These are phyloP conservation scores for Ophion ellenae DNA, from an alignment of 2,888 invertebrate species.

Conservation along the genomic window DNA sequence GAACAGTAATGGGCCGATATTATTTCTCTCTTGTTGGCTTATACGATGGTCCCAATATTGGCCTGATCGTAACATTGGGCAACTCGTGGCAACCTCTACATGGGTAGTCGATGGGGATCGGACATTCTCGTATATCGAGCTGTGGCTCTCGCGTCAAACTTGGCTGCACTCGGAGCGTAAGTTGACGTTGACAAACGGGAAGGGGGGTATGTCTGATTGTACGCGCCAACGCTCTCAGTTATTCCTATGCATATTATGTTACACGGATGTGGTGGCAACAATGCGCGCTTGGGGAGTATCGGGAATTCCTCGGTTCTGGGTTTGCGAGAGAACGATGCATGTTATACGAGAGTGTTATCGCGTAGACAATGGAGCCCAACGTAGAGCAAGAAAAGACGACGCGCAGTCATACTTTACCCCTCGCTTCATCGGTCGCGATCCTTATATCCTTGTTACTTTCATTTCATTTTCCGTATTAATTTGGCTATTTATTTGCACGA, in stretches of 20 bases:
- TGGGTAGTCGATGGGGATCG: conserved; percentile 40
- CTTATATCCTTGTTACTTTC: too few species aligned
- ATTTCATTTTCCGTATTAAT: too few species aligned
- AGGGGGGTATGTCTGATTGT: conserved; percentile 50
- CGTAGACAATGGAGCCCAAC: conserved; percentile 1
- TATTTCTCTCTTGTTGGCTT: too few species aligned
- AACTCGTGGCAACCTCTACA: too few species aligned
- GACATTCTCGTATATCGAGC: conserved; percentile 12
- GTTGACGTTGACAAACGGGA: conserved; percentile 58
- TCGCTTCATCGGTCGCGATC: too few species aligned
- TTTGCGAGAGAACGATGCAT: conserved; percentile 13
- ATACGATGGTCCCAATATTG: too few species aligned
- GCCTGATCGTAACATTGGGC: too few species aligned
- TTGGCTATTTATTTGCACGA: too few species aligned
- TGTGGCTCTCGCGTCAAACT: conserved; percentile 41
- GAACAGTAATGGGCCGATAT: too few species aligned
- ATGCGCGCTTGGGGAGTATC: neutral
- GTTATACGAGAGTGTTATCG: conserved; percentile 18
- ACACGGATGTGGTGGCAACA: neutral
- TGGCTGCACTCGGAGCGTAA: conserved; percentile 31
- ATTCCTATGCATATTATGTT: neutral
- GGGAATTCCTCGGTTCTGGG: neutral
- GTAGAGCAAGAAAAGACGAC: too few species aligned
- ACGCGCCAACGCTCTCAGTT: conserved; percentile 42
- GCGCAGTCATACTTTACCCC: too few species aligned